Percentiles rank a stretch among this genome's conserved stretches.
These are phyloP conservation scores for Pterocles gutturalis DNA, from an alignment of 2,113 vertebrate species.

Conservation along the genomic window DNA sequence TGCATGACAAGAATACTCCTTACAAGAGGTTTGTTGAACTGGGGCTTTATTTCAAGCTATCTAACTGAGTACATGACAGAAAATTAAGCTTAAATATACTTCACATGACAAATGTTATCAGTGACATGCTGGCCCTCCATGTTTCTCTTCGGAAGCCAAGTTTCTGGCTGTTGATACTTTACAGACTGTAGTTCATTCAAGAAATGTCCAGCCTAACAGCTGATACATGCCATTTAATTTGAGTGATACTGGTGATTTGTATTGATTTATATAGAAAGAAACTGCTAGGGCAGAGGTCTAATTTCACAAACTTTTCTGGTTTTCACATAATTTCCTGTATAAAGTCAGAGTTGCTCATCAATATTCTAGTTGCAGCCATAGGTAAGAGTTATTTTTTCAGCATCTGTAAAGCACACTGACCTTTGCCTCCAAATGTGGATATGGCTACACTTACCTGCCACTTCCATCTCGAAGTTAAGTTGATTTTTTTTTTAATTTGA, in stretches of 20 bases:
- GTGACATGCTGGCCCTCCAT: neutral
- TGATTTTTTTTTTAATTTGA: neutral
- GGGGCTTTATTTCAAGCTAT: neutral
- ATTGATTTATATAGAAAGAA: neutral
- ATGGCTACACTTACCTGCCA: neutral
- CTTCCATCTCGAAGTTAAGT: neutral
- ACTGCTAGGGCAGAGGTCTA: neutral
- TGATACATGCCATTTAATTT: neutral
- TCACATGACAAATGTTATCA: neutral
- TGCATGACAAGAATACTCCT: neutral
- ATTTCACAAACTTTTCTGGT: neutral
- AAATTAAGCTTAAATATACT: neutral
- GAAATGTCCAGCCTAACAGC: neutral
- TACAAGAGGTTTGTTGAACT: neutral
- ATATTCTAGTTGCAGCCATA: neutral
- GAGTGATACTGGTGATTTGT: neutral
- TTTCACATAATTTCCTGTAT: neutral
- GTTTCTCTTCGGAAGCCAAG: neutral
- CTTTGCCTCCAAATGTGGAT: neutral
- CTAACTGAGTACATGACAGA: neutral
- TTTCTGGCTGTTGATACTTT: neutral
- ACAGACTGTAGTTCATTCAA: neutral
- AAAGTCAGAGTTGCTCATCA: neutral
- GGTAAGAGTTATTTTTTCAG: neutral
- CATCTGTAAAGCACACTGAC: neutral